phyloP scores from a whole-genome alignment of 2,113 vertebrate genomes.

The Anthoscopus minutus region DNA sequence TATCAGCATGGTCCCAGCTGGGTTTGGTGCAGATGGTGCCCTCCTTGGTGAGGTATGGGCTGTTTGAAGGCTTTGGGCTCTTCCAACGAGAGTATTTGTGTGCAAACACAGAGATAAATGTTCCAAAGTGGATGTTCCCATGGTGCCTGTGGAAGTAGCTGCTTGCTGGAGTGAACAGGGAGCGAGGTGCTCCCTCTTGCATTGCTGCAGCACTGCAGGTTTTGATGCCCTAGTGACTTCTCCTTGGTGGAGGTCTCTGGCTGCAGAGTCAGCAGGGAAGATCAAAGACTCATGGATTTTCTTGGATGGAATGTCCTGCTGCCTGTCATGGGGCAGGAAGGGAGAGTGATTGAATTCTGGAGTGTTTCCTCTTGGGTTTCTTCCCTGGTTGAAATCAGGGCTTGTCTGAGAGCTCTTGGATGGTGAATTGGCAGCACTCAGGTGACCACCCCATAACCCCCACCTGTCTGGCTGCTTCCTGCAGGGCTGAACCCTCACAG shows the following conservation, averaged over 20 bases:
- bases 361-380: neutral
- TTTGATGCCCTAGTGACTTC: neutral
- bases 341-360: neutral
- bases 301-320: neutral
- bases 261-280: neutral
- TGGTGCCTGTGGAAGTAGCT: neutral
- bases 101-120: neutral
- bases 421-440: neutral
- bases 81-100: neutral
- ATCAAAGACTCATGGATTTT: neutral
- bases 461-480: neutral
- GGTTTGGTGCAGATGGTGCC: neutral
- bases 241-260: neutral
- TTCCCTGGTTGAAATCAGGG: neutral
- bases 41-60: neutral
- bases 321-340: neutral
- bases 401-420: neutral
- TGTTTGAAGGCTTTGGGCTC: neutral
- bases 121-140: rapidly evolving
- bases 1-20: neutral
- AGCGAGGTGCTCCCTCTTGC: neutral
- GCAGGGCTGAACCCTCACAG: neutral
- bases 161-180: neutral
- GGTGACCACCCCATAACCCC: neutral
- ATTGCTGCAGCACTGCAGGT: neutral